A percentile compares a stretch with the other conserved stretches of the same genome.
These are phyloP conservation scores for Oplegnathus fasciatus DNA, from an alignment of 2,113 vertebrate species.

Conservation along the genomic window DNA sequence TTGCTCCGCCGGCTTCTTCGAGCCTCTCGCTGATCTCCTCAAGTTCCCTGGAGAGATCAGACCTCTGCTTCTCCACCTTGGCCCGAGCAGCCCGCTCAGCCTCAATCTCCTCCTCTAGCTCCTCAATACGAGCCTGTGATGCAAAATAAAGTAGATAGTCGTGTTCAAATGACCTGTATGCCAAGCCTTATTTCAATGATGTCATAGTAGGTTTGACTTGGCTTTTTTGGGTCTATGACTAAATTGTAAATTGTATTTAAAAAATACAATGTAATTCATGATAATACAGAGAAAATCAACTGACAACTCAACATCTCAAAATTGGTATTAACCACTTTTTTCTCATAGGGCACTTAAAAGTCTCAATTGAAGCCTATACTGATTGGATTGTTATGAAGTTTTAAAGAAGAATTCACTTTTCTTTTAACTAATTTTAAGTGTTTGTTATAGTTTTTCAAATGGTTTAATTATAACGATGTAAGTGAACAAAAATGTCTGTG, in stretches of 20 bases:
- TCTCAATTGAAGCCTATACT: neutral
- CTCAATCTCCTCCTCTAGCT: slow-evolving; percentile 92
- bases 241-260: neutral
- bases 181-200: neutral
- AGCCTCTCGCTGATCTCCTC: slow-evolving; percentile 89
- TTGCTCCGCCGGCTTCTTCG: slow-evolving; percentile 91
- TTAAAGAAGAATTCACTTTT: neutral
- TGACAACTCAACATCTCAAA: neutral
- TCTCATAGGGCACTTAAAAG: neutral
- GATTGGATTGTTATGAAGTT: neutral
- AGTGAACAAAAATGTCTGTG: neutral
- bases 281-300: neutral
- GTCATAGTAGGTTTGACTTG: neutral
- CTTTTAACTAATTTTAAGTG: neutral
- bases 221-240: neutral
- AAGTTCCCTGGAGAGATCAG: slow-evolving; percentile 84
- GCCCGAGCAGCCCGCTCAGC: slow-evolving; percentile 88
- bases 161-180: neutral
- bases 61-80: slow-evolving; percentile 89
- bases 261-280: neutral
- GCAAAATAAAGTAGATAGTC: neutral
- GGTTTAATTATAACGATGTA: neutral
- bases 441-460: neutral
- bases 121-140: slow-evolving; percentile 83
- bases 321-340: neutral